phyloP scores from a whole-genome alignment of 2,888 invertebrate genomes.

The Tenthredo distinguenda region DNA sequence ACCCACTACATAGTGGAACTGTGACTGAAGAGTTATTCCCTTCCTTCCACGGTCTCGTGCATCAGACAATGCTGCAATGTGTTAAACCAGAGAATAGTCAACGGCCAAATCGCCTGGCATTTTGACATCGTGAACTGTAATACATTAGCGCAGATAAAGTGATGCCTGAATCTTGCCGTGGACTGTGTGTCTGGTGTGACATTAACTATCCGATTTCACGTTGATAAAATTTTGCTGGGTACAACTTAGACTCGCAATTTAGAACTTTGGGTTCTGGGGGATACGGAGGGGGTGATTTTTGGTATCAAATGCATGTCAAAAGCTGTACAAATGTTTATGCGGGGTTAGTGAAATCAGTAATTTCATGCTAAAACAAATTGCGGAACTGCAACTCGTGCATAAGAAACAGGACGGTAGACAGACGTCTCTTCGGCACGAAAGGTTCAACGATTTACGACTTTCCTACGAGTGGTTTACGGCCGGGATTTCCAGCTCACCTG shows the following conservation, averaged over 20 bases:
- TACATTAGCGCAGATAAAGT: not conserved
- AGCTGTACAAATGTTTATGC: not conserved
- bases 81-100: not conserved
- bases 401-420: constrained; percentile 19
- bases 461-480: constrained; percentile 8
- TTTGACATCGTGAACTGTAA: not conserved
- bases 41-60: not conserved
- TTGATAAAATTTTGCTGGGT: not conserved
- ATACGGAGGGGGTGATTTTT: not conserved
- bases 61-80: not conserved
- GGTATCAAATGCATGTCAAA: not conserved
- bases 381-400: constrained; percentile 40
- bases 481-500: constrained; percentile 13
- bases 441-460: constrained; percentile 43
- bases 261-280: not conserved
- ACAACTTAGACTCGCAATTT: no score
- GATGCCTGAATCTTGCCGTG: not conserved
- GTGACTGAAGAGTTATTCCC: constrained; percentile 7
- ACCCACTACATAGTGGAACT: not conserved
- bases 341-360: constrained; percentile 14
- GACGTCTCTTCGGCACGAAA: constrained; percentile 42
- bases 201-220: not conserved
- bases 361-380: constrained; percentile 35
- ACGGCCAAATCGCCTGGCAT: not conserved
- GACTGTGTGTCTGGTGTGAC: not conserved